Evolutionary conservation across 2,797 vertebrate genomes (phyloP).

Genomic region (Eutrigla gurnardus): DNA sequence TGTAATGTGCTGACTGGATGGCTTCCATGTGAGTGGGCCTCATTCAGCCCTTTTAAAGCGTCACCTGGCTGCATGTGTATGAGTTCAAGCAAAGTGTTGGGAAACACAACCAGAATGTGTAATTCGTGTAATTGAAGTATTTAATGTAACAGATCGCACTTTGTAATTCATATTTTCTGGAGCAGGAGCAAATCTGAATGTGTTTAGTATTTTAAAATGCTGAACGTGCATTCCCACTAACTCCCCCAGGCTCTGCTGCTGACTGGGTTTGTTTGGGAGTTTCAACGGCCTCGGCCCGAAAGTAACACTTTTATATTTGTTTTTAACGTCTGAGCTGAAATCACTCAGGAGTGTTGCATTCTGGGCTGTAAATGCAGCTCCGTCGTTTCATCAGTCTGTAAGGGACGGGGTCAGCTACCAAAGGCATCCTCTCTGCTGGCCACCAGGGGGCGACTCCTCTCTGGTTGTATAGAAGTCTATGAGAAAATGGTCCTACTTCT

Average conservation of each 20-base stretch:
- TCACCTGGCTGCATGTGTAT: conserved; percentile 14
- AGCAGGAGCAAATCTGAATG: not conserved
- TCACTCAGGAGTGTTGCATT: conserved; percentile 10
- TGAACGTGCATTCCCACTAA: conserved; percentile 4
- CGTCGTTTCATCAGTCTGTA: conserved; percentile 2
- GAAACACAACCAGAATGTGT: conserved; percentile 6
- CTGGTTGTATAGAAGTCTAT: too few species aligned
- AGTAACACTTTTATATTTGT: not conserved
- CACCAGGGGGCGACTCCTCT: too few species aligned
- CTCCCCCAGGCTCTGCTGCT: conserved; percentile 1
- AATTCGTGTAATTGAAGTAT: conserved; percentile 4
- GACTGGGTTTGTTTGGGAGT: conserved; percentile 9
- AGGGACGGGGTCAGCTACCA: not conserved
- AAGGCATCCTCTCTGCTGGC: too few species aligned
- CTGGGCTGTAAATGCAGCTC: not conserved
- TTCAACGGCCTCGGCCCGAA: conserved; percentile 5
- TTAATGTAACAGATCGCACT: conserved; percentile 3
- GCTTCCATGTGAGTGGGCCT: conserved; percentile 8
- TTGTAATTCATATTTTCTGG: not conserved
- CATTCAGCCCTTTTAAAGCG: conserved; percentile 29
- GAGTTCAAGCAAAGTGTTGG: not conserved
- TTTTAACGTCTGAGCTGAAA: not conserved
- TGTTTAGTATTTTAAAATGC: not conserved
- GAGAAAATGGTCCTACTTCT: too few species aligned
- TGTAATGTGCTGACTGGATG: conserved; percentile 13